These are phyloP conservation scores for Motacilla alba DNA, from an alignment of 2,113 vertebrate species.

Conservation along the genomic window DNA sequence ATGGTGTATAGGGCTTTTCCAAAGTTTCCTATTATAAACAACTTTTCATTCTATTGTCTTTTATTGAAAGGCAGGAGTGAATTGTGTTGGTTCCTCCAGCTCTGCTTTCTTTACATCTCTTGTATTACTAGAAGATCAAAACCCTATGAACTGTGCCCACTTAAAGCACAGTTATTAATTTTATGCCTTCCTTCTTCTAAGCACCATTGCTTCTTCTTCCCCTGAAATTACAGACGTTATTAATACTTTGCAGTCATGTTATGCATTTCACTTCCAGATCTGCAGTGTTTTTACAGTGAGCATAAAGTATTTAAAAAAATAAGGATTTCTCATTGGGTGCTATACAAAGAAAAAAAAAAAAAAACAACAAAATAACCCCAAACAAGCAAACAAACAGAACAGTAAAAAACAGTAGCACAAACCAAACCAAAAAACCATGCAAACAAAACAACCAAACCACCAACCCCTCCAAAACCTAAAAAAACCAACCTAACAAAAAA, in stretches of 20 bases:
- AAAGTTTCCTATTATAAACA: not conserved
- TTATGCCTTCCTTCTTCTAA: not conserved
- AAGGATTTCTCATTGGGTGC: not conserved
- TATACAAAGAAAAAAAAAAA: not conserved
- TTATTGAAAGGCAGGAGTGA: not conserved
- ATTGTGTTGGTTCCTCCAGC: not conserved
- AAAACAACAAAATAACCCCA: too few relatives aligned
- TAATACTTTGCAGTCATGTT: not conserved
- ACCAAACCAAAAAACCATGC: not conserved
- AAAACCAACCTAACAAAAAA: not conserved
- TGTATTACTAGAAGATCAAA: not conserved
- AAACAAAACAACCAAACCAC: not conserved
- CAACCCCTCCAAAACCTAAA: too few relatives aligned
- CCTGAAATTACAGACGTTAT: not conserved
- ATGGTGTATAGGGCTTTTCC: not conserved
- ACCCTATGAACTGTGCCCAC: not conserved
- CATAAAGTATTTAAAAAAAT: not conserved
- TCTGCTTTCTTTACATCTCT: not conserved
- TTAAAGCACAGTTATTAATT: not conserved
- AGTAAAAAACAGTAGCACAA: not conserved
- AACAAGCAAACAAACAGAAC: not conserved
- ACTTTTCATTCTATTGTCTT: not conserved
- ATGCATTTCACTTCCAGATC: not conserved
- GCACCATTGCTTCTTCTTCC: not conserved
- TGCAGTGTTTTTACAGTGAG: not conserved